A percentile compares a stretch with the other conserved stretches of the same genome.
Conservation (phyloP, 2,113 vertebrate species). For the Sorex fumeus region DNA sequence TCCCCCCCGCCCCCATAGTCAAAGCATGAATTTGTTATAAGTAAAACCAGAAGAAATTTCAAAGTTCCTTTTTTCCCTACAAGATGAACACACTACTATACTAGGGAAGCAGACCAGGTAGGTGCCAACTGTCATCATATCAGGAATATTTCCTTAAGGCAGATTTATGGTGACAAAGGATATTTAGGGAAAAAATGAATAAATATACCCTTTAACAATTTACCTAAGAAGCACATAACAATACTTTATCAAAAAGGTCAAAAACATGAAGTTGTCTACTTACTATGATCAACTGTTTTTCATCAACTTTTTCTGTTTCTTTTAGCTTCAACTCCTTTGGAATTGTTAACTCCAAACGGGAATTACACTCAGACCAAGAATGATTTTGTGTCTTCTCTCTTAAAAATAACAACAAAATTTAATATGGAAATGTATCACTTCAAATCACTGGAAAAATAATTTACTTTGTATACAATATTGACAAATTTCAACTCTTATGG, state of each 20-base stretch:
- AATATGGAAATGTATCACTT: conserved; percentile 42
- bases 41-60: too few species aligned
- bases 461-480: conserved; percentile 10
- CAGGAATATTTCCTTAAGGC: conserved; percentile 48
- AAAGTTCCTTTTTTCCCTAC: too few species aligned
- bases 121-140: not conserved
- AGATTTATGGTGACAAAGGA: conserved; percentile 22
- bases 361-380: conserved; percentile 86
- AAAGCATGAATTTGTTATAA: too few species aligned
- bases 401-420: conserved; percentile 77
- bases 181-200: conserved; percentile 15
- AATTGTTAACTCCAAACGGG: conserved; percentile 90
- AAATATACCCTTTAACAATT: conserved; percentile 6
- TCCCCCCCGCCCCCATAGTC: too few species aligned
- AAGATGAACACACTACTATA: too few species aligned
- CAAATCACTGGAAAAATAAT: conserved; percentile 56
- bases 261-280: conserved; percentile 80
- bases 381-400: conserved; percentile 86
- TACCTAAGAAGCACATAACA: conserved; percentile 8
- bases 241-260: not conserved
- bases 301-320: conserved; percentile 92
- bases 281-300: conserved; percentile 93
- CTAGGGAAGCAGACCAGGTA: too few species aligned
- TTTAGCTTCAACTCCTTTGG: conserved; percentile 93
- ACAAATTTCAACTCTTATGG: conserved; percentile 52